These are phyloP conservation scores for Aythya baeri DNA, from an alignment of 2,113 vertebrate genomes.

Conservation along the genomic window DNA sequence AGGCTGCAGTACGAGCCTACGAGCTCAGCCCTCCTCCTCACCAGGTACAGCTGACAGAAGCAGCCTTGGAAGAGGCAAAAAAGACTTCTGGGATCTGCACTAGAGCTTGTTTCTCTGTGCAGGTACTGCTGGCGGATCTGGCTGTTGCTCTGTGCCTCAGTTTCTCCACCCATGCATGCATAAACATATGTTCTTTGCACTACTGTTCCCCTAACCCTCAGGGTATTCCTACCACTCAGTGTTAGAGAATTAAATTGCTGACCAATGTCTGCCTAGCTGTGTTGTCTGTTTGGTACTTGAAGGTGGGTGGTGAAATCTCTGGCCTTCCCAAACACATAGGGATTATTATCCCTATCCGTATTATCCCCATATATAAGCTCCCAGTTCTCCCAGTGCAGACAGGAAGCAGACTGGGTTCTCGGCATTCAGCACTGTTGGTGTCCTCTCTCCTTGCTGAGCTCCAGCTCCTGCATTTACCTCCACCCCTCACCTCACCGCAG, in stretches of 20 bases:
- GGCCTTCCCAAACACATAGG: neutral
- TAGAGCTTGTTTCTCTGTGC: neutral
- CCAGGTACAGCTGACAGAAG: neutral
- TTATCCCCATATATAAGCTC: neutral
- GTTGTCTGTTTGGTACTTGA: neutral
- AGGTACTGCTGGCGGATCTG: neutral
- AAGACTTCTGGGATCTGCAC: neutral
- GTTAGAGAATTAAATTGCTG: neutral
- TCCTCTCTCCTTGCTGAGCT: neutral
- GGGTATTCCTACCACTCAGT: accelerated
- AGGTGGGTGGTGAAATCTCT: neutral
- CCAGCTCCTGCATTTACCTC: neutral
- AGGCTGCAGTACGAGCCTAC: neutral
- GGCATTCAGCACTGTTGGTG: neutral
- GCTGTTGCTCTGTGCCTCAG: neutral
- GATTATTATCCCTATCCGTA: too few species aligned
- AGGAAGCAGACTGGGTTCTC: neutral
- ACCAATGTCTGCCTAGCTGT: neutral
- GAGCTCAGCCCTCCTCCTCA: neutral
- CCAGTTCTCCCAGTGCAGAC: neutral
- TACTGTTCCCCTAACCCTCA: neutral
- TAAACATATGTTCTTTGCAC: neutral
- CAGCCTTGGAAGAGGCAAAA: neutral
- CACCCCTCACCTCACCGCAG: accelerated
- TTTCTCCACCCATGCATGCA: neutral